These are phyloP conservation scores for Hyperopisus bebe DNA, from an alignment of 2,113 vertebrate genomes.

Conservation along the genomic window DNA sequence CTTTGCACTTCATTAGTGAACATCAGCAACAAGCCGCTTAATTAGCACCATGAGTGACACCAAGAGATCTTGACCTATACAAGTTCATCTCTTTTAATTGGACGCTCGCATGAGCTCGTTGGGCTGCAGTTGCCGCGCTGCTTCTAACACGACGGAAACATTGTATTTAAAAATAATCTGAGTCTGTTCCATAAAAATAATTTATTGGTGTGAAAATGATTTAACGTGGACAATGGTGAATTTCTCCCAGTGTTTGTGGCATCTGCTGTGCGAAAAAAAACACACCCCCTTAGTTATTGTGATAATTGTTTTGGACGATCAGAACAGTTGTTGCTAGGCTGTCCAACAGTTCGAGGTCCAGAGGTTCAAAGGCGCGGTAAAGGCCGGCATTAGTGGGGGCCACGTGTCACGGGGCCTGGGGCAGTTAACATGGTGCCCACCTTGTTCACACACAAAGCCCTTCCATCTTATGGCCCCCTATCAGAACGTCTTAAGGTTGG, in stretches of 20 bases:
- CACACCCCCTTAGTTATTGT: neutral
- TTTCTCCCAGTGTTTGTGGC: neutral
- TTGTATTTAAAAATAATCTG: neutral
- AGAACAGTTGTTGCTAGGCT: neutral
- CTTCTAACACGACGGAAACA: neutral
- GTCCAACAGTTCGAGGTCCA: neutral
- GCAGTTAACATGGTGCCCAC: neutral
- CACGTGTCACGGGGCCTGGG: neutral
- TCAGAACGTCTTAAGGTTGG: neutral
- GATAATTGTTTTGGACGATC: neutral
- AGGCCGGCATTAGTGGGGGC: neutral
- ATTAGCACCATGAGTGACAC: neutral
- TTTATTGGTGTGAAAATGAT: neutral
- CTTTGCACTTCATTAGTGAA: slow-evolving; percentile 3
- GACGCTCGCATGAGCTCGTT: neutral
- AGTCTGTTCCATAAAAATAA: neutral
- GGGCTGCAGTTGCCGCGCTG: neutral
- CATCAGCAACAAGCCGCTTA: neutral
- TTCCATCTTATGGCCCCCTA: neutral
- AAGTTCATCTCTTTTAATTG: slow-evolving; percentile 10
- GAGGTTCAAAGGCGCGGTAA: neutral
- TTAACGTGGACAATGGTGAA: neutral
- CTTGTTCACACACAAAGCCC: neutral
- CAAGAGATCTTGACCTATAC: neutral
- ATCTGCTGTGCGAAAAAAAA: neutral